A percentile compares a stretch with the other conserved stretches of the same genome.
Evolutionary conservation across 2,797 vertebrate species (phyloP).

Genomic region (Pitangus sulphuratus): DNA sequence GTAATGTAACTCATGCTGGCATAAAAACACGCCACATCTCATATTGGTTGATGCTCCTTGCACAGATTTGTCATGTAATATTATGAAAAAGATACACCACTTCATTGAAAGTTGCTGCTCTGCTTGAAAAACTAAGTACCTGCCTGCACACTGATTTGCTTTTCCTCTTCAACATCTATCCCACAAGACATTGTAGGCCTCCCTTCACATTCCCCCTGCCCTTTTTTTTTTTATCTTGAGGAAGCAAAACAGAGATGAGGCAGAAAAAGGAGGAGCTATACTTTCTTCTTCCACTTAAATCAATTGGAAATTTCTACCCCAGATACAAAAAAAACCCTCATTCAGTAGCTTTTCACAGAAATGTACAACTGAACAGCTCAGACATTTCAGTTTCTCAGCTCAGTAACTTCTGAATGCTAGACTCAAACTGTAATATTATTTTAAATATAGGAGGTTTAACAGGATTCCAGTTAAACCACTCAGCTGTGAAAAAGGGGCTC

Average conservation of each 20-base stretch:
- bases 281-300: background rate
- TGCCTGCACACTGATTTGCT: background rate
- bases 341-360: background rate
- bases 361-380: background rate
- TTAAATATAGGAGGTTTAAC: background rate
- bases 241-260: background rate
- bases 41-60: background rate
- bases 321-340: background rate
- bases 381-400: background rate
- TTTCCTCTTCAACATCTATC: background rate
- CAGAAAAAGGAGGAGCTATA: background rate
- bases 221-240: accelerated
- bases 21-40: background rate
- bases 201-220: background rate
- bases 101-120: background rate
- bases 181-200: background rate
- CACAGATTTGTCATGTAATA: background rate
- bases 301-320: background rate
- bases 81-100: background rate
- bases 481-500: background rate
- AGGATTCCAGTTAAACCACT: background rate
- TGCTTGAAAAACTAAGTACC: background rate
- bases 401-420: background rate
- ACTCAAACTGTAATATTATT: background rate
- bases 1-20: background rate